A percentile compares a stretch with the other conserved stretches of the same genome.
phyloP scores from a whole-genome alignment of 2,888 invertebrate genomes.

The Unio delphinus region DNA sequence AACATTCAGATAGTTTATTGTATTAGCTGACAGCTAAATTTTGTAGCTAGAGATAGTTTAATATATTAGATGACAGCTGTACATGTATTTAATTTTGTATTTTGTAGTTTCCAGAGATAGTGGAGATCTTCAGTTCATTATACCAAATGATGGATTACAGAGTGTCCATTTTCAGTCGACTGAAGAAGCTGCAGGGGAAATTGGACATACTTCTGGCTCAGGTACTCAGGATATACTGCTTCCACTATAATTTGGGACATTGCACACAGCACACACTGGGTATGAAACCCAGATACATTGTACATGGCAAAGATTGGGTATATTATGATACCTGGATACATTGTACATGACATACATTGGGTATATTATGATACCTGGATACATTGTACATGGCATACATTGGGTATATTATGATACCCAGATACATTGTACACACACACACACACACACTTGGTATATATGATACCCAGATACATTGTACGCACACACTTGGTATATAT shows the following conservation, averaged over 20 bases:
- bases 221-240: conserved; percentile 33
- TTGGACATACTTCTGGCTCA: conserved; percentile 75
- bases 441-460: too few relatives aligned
- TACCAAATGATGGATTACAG: conserved; percentile 77
- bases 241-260: background rate
- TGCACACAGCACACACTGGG: too few relatives aligned
- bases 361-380: too few relatives aligned
- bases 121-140: conserved; percentile 75
- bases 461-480: too few relatives aligned
- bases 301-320: too few relatives aligned
- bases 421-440: too few relatives aligned
- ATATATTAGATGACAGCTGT: background rate
- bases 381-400: too few relatives aligned
- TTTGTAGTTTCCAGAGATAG: conserved; percentile 75
- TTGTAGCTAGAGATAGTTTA: background rate
- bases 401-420: too few relatives aligned
- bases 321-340: too few relatives aligned
- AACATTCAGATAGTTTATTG: background rate
- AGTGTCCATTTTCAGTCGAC: conserved; percentile 74
- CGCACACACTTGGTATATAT: too few relatives aligned
- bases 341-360: too few relatives aligned
- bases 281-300: too few relatives aligned
- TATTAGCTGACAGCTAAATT: background rate
- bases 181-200: conserved; percentile 77
- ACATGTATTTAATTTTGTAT: conserved; percentile 5